These are phyloP conservation scores for Eueremaeus valkanovi DNA, from an alignment of 2,888 invertebrate genomes.

Conservation along the genomic window DNA sequence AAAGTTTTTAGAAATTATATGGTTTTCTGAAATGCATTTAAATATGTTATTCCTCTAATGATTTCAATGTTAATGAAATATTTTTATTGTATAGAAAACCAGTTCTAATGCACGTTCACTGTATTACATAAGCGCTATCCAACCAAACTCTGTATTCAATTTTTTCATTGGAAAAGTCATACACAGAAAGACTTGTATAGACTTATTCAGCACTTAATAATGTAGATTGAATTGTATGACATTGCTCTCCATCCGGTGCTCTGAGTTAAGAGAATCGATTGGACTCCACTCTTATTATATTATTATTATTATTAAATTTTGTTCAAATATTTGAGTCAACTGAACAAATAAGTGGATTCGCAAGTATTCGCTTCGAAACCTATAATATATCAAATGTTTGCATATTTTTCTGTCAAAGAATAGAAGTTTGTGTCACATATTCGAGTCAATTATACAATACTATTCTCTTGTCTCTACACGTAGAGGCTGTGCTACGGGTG, in stretches of 20 bases:
- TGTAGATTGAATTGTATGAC: too few relatives aligned
- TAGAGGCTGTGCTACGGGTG: conserved; percentile 9
- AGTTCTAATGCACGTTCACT: not conserved
- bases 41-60: not conserved
- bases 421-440: not conserved
- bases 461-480: not conserved
- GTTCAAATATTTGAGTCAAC: conserved; percentile 14
- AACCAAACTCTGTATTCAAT: conserved; percentile 10
- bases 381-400: too few relatives aligned
- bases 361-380: too few relatives aligned
- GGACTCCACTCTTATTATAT: not conserved
- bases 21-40: not conserved
- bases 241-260: not conserved
- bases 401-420: too few relatives aligned
- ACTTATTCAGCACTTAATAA: conserved; percentile 1
- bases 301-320: not conserved
- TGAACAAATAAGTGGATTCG: conserved; percentile 7
- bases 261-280: conserved; percentile 5
- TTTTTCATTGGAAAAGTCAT: conserved; percentile 16
- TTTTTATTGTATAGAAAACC: conserved; percentile 1
- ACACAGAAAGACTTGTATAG: not conserved
- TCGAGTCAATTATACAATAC: not conserved
- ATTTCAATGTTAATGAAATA: not conserved
- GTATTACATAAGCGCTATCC: conserved; percentile 11
- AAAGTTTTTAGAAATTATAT: not conserved